Conservation (phyloP, 2,888 invertebrate species). For the Neocrepidodera transversa region DNA sequence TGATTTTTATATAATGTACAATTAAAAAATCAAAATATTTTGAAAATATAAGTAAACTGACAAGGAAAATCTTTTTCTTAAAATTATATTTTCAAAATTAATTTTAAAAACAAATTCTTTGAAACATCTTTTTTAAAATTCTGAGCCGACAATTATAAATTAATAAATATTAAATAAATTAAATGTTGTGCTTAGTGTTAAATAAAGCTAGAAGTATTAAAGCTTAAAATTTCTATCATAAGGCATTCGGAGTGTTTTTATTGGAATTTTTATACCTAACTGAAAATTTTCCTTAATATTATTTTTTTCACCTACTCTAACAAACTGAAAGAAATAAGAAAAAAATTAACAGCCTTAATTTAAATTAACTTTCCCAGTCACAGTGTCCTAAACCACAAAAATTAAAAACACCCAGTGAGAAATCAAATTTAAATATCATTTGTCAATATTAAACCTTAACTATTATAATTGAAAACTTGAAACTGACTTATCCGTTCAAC, state of each 20-base stretch:
- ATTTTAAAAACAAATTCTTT: too few species aligned
- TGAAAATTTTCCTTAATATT: neutral
- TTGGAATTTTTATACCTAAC: neutral
- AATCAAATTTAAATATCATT: neutral
- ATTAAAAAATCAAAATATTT: too few species aligned
- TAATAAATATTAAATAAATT: conserved; percentile 2
- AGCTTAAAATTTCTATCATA: neutral
- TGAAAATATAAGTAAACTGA: too few species aligned
- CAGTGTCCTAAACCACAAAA: too few species aligned
- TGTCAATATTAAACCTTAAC: neutral
- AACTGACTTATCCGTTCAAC: neutral
- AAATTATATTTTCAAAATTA: too few species aligned
- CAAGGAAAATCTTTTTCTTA: too few species aligned
- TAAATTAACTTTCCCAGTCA: too few species aligned
- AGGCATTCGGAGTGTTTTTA: conserved; percentile 1
- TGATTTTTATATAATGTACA: neutral
- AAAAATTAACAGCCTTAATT: too few species aligned
- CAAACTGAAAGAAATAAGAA: neutral
- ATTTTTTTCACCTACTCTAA: neutral
- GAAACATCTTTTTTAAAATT: neutral
- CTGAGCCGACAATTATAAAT: conserved; percentile 4
- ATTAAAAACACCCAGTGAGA: too few species aligned
- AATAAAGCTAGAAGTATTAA: conserved; percentile 2
- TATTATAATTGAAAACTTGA: too few species aligned
- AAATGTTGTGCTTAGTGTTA: conserved; percentile 1